These are phyloP conservation scores for Heliopora coerulea DNA, from an alignment of 92 coral and sea anemone species.

Conservation along the genomic window DNA sequence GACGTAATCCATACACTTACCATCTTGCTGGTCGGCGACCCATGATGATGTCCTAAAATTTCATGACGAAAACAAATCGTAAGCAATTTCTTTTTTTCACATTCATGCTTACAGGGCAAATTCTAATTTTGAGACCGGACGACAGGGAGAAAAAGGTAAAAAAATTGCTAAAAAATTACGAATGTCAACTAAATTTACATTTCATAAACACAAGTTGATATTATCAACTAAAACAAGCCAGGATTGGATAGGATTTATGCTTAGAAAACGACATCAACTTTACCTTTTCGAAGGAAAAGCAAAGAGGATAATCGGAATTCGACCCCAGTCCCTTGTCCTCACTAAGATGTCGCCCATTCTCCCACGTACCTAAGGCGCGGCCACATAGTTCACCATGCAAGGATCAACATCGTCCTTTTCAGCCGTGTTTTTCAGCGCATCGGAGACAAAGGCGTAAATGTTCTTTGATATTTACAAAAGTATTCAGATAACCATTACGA, in stretches of 20 bases:
- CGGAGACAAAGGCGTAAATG: too few species aligned
- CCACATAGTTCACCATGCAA: too few species aligned
- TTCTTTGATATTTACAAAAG: too few species aligned
- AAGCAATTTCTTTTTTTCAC: not conserved
- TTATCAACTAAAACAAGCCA: not conserved
- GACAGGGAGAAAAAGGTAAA: not conserved
- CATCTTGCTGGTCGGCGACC: slow-evolving; percentile 99
- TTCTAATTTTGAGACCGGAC: not conserved
- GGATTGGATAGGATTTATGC: slow-evolving; percentile 22
- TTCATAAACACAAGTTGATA: not conserved
- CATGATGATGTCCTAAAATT: slow-evolving; percentile 47
- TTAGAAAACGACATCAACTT: not conserved
- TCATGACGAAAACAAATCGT: not conserved
- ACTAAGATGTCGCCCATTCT: not conserved
- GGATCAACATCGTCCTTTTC: too few species aligned
- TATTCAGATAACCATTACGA: too few species aligned
- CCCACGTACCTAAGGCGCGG: too few species aligned
- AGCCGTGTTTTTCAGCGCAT: too few species aligned
- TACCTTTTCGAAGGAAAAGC: slow-evolving; percentile 15
- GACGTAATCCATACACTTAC: slow-evolving; percentile 51
- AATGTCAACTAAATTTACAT: not conserved
- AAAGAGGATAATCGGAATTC: not conserved
- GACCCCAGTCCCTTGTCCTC: not conserved
- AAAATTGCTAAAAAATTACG: not conserved
- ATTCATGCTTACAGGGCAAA: slow-evolving; percentile 20